phyloP scores from a whole-genome alignment of 2,113 vertebrate genomes.

The Patagioenas fasciata region DNA sequence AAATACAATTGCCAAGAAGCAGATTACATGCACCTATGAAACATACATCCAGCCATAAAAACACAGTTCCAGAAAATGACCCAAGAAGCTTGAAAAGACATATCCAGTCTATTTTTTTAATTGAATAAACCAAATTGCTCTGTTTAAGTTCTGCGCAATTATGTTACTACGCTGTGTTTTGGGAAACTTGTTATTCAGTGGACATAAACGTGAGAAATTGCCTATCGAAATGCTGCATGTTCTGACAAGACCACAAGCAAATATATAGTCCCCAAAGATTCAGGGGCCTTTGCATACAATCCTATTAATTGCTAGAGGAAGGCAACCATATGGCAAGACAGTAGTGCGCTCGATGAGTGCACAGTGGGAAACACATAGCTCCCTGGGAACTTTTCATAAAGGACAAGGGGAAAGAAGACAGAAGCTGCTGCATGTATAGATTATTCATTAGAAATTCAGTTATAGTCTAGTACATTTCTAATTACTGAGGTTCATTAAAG shows the following conservation, averaged over 20 bases:
- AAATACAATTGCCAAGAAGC: slow-evolving; percentile 44
- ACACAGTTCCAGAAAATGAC: neutral
- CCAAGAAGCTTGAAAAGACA: neutral
- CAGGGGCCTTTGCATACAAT: slow-evolving; percentile 58
- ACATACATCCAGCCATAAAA: slow-evolving; percentile 30
- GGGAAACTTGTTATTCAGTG: slow-evolving; percentile 62
- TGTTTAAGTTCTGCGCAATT: neutral
- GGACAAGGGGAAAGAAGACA: neutral
- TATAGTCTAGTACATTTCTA: slow-evolving; percentile 26
- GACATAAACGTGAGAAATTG: slow-evolving; percentile 43
- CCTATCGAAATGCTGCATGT: slow-evolving; percentile 46
- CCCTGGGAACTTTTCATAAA: slow-evolving; percentile 52
- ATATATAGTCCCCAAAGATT: slow-evolving; percentile 63
- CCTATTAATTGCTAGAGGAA: slow-evolving; percentile 73
- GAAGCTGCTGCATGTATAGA: slow-evolving; percentile 51
- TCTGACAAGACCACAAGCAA: slow-evolving; percentile 70
- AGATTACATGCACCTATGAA: slow-evolving; percentile 36
- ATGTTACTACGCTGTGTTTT: neutral
- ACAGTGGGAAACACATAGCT: slow-evolving; percentile 40
- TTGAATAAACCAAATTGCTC: neutral
- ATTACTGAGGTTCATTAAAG: slow-evolving; percentile 33
- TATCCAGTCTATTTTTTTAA: neutral
- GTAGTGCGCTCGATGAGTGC: neutral
- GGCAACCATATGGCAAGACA: slow-evolving; percentile 58
- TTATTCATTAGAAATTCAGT: slow-evolving; percentile 52